Evolutionary conservation across 2,113 vertebrate genomes (phyloP).

Genomic region (Engraulis encrasicolus): DNA sequence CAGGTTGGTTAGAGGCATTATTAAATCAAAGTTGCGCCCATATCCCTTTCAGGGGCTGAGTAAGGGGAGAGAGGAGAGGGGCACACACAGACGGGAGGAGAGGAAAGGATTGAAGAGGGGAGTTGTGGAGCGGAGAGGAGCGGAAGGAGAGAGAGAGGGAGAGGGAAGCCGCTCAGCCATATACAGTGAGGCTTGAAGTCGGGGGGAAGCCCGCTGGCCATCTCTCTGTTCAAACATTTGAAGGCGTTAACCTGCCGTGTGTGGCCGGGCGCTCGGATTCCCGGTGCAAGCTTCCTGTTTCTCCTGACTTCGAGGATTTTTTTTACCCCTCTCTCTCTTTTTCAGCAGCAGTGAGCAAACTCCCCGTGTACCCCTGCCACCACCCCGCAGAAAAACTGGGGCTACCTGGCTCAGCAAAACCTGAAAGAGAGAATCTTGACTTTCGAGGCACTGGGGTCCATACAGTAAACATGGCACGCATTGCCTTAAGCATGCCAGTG

Average conservation of each 20-base stretch:
- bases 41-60: constrained; percentile 57
- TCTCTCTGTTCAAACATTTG: constrained; percentile 72
- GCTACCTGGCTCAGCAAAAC: constrained; percentile 75
- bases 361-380: constrained; percentile 65
- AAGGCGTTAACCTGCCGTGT: constrained; percentile 61
- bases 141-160: constrained; percentile 66
- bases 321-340: neutral
- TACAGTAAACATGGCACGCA: constrained; percentile 8
- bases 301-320: constrained; percentile 80
- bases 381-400: constrained; percentile 63
- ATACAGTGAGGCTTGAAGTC: constrained; percentile 65
- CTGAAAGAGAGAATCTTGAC: constrained; percentile 41
- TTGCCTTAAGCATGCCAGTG: neutral
- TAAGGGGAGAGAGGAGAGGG: constrained; percentile 54
- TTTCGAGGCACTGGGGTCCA: constrained; percentile 28
- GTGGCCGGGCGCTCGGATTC: constrained; percentile 63
- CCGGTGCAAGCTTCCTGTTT: constrained; percentile 68
- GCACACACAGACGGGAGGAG: constrained; percentile 73
- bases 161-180: constrained; percentile 50
- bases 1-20: constrained; percentile 68
- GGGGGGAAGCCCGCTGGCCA: constrained; percentile 74
- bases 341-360: constrained; percentile 62
- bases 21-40: constrained; percentile 73
- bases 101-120: constrained; percentile 58
- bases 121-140: neutral